Base-by-base conservation (phyloP, 2,888 invertebrate species). In the Homarus gammarus region DNA sequence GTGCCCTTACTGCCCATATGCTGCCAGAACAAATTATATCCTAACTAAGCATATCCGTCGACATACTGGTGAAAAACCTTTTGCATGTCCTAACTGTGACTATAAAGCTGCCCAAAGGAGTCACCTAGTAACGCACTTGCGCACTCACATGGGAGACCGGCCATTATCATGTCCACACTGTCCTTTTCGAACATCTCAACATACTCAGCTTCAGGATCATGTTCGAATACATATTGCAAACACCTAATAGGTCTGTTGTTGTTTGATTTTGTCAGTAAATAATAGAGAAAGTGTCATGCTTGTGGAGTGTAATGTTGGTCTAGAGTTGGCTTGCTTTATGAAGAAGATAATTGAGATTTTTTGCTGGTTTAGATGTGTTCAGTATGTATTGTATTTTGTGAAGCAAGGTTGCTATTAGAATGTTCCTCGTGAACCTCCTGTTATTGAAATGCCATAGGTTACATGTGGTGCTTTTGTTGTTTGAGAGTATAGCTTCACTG, bases 41-140 rank as follows among this genome's bases (percentile, higher is more conserved):
- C 78, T 86, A 38, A 86, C 78, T 27, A 86, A 78, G 3, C 86
- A 86, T 33, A 79, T 86, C 27, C 40, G 86, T n/a, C 36, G 78
- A 27, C 90, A 87, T 77, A 87, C 82, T 12, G 86, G 86, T 15
- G 86, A 90, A 51, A 90, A 90, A 64, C 87, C 90, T 2, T 90
- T 87, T 70, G 82, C 83, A 31, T 90, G 90, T 61, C 56, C 87
- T 1, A 33, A 51, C 51, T 90, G 90, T 83, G 56, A 85, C 56
- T 90, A 90, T 44, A 73, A 75, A 33, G 83, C 90, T 31, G 86
- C 86, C 22, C 90, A 83, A 40, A 64, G 87, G 1, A 82, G 75
- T 31, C 82, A 90, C 44, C 70, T 90, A 22, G 68, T 51, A 38
- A 90, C 77, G 0, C 90, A 90, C 61, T 33, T 89, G 31, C 79